A percentile compares a stretch with the other conserved stretches of the same genome.
Evolutionary conservation across 1,140 invertebrate species (phyloP).

Genomic region (Bombus confusus): DNA sequence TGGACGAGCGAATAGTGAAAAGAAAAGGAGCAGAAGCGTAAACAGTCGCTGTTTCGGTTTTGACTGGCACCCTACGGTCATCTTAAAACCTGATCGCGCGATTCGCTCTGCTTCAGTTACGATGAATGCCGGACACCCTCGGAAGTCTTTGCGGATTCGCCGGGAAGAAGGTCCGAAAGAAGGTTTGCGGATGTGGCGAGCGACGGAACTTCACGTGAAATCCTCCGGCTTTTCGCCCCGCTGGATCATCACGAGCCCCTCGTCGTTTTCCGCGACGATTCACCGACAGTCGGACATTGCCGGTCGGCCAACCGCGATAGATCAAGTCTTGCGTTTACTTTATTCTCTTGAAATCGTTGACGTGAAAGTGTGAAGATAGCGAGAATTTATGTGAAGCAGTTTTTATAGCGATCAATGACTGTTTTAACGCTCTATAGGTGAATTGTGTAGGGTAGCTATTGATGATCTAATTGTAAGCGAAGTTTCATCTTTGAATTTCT

Average conservation of each 20-base stretch:
- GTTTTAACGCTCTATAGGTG: no score
- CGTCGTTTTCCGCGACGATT: background rate
- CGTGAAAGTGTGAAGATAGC: background rate
- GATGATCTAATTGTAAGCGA: background rate
- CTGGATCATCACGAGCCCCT: background rate
- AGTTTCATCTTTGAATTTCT: background rate
- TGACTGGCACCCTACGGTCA: constrained; percentile 57
- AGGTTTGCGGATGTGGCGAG: constrained; percentile 76
- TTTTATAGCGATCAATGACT: no score
- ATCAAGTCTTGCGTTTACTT: background rate
- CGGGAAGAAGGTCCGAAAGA: constrained; percentile 20
- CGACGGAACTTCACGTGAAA: constrained; percentile 41
- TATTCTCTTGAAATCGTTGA: background rate
- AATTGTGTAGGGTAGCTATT: no score
- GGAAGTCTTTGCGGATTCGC: constrained; percentile 63
- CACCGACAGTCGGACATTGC: background rate
- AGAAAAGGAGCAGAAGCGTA: constrained; percentile 21
- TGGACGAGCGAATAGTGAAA: background rate
- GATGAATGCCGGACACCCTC: constrained; percentile 70
- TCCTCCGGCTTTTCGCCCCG: background rate
- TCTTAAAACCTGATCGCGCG: constrained; percentile 62
- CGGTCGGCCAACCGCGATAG: background rate
- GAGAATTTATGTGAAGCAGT: background rate
- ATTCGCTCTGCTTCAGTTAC: constrained; percentile 79
- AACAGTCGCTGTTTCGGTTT: constrained; percentile 30